Percentiles rank a stretch among this genome's conserved stretches.
Evolutionary conservation across 2,888 invertebrate species (phyloP).

Genomic region (Sipunculus nudus): DNA sequence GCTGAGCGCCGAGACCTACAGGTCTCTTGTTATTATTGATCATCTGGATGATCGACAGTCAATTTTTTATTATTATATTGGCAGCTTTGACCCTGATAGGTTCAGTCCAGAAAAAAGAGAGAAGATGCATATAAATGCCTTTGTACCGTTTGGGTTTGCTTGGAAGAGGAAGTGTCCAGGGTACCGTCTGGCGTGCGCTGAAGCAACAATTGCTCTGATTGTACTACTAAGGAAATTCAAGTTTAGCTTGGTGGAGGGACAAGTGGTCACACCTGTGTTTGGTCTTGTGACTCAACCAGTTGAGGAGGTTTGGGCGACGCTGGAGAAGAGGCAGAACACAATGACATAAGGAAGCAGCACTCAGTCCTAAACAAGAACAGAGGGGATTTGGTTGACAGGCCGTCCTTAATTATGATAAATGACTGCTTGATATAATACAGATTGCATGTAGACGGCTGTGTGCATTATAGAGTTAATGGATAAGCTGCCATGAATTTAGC

Average conservation of each 20-base stretch:
- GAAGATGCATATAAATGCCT: conserved; percentile 47
- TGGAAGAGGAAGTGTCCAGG: conserved; percentile 60
- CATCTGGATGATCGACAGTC: no score
- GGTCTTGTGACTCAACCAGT: conserved; percentile 63
- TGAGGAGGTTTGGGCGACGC: conserved; percentile 64
- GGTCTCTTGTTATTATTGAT: no score
- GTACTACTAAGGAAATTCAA: conserved; percentile 56
- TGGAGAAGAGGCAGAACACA: conserved; percentile 39
- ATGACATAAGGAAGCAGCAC: no score
- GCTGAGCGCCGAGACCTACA: no score
- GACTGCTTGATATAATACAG: no score
- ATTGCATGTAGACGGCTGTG: no score
- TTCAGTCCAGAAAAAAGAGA: conserved; percentile 51
- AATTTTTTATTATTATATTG: conserved; percentile 11
- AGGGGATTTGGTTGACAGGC: no score
- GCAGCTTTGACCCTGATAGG: conserved; percentile 64
- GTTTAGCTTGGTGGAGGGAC: conserved; percentile 58
- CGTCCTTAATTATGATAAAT: no score
- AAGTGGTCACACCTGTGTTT: conserved; percentile 56
- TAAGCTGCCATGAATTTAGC: no score
- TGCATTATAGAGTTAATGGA: no score
- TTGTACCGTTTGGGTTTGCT: conserved; percentile 65
- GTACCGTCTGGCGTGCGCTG: conserved; percentile 49
- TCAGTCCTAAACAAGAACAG: no score
- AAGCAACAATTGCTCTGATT: conserved; percentile 50